phyloP scores from a whole-genome alignment of 2,797 vertebrate genomes.

The Alauda arvensis region DNA sequence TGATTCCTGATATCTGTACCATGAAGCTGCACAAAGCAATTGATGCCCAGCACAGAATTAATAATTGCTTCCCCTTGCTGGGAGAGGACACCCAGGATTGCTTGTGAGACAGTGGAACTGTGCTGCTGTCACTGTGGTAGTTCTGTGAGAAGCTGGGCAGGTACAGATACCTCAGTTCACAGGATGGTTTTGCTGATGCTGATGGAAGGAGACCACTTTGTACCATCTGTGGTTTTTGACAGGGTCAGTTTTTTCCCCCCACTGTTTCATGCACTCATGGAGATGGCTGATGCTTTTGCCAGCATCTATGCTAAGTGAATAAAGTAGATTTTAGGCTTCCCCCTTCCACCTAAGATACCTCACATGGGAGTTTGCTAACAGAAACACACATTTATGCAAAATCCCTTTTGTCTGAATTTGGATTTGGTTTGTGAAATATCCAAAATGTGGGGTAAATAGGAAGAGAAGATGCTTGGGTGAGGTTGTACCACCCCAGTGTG shows the following conservation, averaged over 20 bases:
- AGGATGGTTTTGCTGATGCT: background rate
- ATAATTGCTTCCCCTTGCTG: background rate
- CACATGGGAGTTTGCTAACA: background rate
- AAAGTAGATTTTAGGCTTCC: background rate
- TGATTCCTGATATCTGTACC: background rate
- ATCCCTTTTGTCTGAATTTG: background rate
- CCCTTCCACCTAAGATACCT: background rate
- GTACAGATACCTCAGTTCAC: background rate
- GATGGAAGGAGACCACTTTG: background rate
- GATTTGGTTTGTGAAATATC: background rate
- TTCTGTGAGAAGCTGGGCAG: background rate
- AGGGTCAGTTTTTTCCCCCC: background rate
- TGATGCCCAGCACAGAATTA: background rate
- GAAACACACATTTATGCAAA: background rate
- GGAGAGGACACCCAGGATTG: background rate
- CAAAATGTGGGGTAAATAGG: background rate
- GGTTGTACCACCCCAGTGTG: background rate
- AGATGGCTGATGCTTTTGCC: background rate
- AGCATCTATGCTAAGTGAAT: background rate
- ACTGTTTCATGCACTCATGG: background rate
- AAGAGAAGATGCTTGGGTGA: background rate
- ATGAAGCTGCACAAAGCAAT: background rate
- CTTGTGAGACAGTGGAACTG: background rate
- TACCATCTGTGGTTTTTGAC: background rate
- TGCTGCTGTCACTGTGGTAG: background rate